Conservation (phyloP, 2,797 vertebrate species). For the Gambelia wislizenii region DNA sequence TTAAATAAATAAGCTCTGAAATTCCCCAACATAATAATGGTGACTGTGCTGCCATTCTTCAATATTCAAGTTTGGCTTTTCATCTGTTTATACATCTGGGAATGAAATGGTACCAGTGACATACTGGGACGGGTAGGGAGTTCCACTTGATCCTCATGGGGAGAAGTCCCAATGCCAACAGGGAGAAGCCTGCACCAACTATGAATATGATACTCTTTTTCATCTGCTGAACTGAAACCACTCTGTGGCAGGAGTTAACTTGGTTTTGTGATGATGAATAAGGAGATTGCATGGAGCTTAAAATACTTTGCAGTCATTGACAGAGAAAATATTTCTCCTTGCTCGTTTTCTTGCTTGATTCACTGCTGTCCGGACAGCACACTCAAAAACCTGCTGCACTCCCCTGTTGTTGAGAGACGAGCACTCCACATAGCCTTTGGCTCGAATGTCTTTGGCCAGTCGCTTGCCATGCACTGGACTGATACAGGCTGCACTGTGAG, state of each 20-base stretch:
- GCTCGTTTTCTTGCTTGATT: slow-evolving; percentile 85
- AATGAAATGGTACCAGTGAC: not conserved
- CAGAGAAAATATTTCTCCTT: slow-evolving; percentile 85
- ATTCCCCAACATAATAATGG: not conserved
- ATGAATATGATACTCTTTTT: not conserved
- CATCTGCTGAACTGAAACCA: not conserved
- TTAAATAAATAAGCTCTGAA: slow-evolving; percentile 3
- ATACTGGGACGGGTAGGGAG: not conserved
- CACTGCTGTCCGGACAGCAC: slow-evolving; percentile 89
- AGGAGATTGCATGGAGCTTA: slow-evolving; percentile 41
- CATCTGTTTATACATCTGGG: not conserved
- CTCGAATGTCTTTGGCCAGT: slow-evolving; percentile 88
- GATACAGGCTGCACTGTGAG: slow-evolving; percentile 84
- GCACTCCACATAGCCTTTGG: slow-evolving; percentile 96
- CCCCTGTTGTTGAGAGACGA: slow-evolving; percentile 93
- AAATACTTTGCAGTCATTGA: slow-evolving; percentile 90
- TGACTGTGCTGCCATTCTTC: not conserved
- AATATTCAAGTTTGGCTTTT: not conserved
- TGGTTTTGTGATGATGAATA: rapidly evolving
- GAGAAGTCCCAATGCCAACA: not conserved
- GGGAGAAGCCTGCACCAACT: slow-evolving; percentile 29
- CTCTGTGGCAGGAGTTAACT: slow-evolving; percentile 10
- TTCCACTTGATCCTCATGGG: not conserved
- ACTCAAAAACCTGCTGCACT: slow-evolving; percentile 95
- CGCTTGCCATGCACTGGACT: slow-evolving; percentile 84